phyloP scores from a whole-genome alignment of 2,113 vertebrate genomes.

The Gymnogyps californianus region DNA sequence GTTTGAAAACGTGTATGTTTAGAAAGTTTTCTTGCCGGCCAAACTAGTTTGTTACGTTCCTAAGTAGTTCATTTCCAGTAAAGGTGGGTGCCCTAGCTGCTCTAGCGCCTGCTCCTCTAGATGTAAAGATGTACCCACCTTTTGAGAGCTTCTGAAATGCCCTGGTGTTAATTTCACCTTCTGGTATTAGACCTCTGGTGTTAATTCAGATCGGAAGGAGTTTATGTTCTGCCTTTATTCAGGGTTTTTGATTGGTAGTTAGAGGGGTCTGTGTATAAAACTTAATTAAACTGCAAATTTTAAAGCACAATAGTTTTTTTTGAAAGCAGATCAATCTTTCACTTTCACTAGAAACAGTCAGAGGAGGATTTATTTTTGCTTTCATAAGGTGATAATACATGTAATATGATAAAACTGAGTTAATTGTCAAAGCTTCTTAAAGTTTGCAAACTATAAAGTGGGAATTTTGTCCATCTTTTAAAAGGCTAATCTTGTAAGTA shows the following conservation, averaged over 20 bases:
- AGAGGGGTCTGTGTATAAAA: rapidly evolving
- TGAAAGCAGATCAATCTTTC: not conserved
- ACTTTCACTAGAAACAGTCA: not conserved
- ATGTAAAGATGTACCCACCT: rapidly evolving
- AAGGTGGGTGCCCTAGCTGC: not conserved
- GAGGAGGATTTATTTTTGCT: not conserved
- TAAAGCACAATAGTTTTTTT: not conserved
- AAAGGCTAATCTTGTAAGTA: not conserved
- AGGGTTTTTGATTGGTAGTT: rapidly evolving
- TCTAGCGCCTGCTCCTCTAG: rapidly evolving
- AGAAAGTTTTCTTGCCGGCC: not conserved
- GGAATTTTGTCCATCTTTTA: not conserved
- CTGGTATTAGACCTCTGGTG: not conserved
- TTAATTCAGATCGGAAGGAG: not conserved
- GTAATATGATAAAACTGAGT: not conserved
- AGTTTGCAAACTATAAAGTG: not conserved
- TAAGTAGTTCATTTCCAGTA: not conserved
- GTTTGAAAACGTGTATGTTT: rapidly evolving
- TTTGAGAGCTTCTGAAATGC: not conserved
- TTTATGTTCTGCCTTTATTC: not conserved
- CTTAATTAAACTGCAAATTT: not conserved
- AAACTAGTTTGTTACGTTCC: not conserved
- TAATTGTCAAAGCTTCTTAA: not conserved
- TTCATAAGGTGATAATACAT: not conserved
- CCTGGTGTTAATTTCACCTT: not conserved